Conservation (phyloP, 2,888 invertebrate species). For the Lycophotia porphyrea region DNA sequence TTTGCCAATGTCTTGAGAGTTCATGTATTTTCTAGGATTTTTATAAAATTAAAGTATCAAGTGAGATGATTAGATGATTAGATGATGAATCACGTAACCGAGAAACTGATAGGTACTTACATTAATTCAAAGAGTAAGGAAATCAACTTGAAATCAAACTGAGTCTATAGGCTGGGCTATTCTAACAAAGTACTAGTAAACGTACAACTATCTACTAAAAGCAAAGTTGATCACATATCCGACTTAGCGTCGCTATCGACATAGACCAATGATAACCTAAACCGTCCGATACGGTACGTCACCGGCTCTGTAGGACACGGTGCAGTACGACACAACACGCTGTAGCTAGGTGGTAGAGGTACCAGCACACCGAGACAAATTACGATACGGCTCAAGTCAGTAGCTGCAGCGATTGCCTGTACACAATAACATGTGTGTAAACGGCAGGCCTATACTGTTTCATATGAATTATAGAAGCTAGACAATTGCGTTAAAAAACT, state of each 20-base stretch:
- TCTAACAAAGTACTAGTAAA: not conserved
- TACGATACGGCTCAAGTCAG: slow-evolving; percentile 11
- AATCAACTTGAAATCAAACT: not conserved
- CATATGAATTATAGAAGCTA: not conserved
- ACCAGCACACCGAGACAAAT: slow-evolving; percentile 35
- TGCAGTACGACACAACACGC: not conserved
- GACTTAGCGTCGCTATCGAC: not conserved
- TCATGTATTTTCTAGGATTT: not conserved
- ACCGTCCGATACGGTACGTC: not conserved
- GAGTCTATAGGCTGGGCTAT: not conserved
- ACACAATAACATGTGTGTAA: too few species aligned
- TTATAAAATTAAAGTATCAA: not conserved
- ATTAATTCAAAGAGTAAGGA: not conserved
- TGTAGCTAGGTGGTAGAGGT: not conserved
- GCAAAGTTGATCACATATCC: not conserved
- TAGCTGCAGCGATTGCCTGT: slow-evolving; percentile 21
- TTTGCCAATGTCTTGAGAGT: not conserved
- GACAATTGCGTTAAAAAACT: not conserved
- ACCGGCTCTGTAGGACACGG: too few species aligned
- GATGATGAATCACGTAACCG: not conserved
- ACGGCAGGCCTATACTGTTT: not conserved
- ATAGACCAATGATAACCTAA: not conserved
- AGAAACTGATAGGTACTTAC: not conserved
- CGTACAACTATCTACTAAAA: not conserved
- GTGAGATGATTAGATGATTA: not conserved